Base-by-base conservation (phyloP, 2,113 vertebrate species). In the Barbus barbus region DNA sequence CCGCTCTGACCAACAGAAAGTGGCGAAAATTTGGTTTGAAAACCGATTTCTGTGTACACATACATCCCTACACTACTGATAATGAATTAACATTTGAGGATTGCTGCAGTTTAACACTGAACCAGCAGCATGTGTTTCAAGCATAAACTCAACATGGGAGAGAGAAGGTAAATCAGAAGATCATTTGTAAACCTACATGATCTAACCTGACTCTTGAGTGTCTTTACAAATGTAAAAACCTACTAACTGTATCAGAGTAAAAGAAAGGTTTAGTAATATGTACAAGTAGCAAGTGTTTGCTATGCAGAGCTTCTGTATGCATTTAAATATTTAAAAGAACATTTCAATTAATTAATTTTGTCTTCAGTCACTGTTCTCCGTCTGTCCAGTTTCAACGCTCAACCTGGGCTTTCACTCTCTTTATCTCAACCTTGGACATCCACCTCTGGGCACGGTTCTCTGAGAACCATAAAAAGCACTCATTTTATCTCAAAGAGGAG, bases 391-490 rank as follows among this genome's bases (percentile, higher is more conserved):
- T 56, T 41, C 11, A 26, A 56, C 31, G n/a, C n/a, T n/a, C 46
- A 56, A 56, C 51, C 48, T 56, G 20, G 22, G 51, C 31, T 77
- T 56, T 36, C 20, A 20, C 73, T 53, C n/a, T 75, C 6, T 36
- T 77, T 38, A 36, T 78, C 51, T 58, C 22, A 58, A 16, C 5
- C 31, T 60, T 78, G 75, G 51, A 58, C 75, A 58, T 58, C 28
- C 51, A 38, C 31, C 51, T 78, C 75, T 36, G 12, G 20, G 53
- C 51, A 38, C 75, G 0, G 51, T 77, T 77, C 74, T 77, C 48
- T n/a, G 51, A 78, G 75, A 58, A 78, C 75, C 51, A 78, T 77
- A 58, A 77, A 77, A 78, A 38, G 22, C 3, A 58, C 4, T 58
- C 0, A 4, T 24, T 78, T 58, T 14, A n/a, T 36, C 20, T 78